Percentiles rank a stretch among this genome's conserved stretches.
Conservation (phyloP, 2,888 invertebrate species). For the Nebria salina region DNA sequence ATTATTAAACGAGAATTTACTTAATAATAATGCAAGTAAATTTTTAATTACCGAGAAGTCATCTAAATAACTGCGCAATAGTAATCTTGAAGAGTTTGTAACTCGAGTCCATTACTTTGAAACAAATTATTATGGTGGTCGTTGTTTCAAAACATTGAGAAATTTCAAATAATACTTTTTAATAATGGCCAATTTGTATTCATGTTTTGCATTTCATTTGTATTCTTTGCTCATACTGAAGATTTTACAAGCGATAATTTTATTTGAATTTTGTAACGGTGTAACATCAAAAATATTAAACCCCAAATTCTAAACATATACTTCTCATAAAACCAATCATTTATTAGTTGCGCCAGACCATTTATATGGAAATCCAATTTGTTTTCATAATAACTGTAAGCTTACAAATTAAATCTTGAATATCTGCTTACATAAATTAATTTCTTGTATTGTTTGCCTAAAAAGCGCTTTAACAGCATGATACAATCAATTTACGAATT, state of each 20-base stretch:
- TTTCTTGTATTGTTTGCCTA: too few species aligned
- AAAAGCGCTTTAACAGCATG: too few species aligned
- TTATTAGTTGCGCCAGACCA: too few species aligned
- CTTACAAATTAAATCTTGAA: too few species aligned
- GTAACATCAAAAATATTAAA: not conserved
- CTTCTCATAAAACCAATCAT: not conserved
- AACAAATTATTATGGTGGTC: not conserved
- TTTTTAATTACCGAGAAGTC: not conserved
- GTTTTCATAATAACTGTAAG: too few species aligned
- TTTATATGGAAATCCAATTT: too few species aligned
- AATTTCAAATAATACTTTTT: not conserved
- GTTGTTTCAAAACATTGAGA: not conserved
- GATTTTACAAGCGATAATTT: not conserved
- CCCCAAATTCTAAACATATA: not conserved
- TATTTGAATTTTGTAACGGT: not conserved
- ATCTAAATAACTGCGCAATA: not conserved
- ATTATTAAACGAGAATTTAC: too few species aligned
- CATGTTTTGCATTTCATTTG: conserved; percentile 6
- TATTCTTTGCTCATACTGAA: conserved; percentile 5
- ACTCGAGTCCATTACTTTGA: not conserved
- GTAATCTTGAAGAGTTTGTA: not conserved
- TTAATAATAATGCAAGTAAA: too few species aligned
- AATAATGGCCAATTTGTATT: conserved; percentile 11
- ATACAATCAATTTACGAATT: too few species aligned
- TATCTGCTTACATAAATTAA: too few species aligned